A percentile compares a stretch with the other conserved stretches of the same genome.
Conservation (phyloP, 2,113 vertebrate genomes). For the Helogale parvula region DNA sequence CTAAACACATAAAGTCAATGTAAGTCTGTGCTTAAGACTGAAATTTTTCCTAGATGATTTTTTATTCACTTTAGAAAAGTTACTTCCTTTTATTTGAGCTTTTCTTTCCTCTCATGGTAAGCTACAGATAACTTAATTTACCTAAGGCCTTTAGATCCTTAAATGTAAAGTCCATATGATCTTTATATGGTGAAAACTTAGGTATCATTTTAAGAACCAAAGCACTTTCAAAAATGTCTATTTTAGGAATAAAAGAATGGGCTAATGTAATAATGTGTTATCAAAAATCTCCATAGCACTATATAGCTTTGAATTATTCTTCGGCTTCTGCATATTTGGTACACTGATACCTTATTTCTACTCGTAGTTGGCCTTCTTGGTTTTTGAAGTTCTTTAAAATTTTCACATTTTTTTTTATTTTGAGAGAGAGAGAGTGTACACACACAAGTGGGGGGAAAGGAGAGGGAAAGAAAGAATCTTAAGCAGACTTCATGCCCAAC, state of each 20-base stretch:
- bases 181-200: background rate
- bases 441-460: no score
- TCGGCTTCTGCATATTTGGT: background rate
- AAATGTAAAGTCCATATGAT: background rate
- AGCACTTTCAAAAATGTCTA: background rate
- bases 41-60: background rate
- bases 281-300: background rate
- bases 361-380: background rate
- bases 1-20: background rate
- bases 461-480: no score
- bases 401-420: background rate
- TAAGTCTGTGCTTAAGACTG: background rate
- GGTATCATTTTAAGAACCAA: background rate
- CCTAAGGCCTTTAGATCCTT: conserved; percentile 9
- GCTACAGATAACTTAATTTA: background rate
- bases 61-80: conserved; percentile 17
- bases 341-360: background rate
- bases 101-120: background rate
- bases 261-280: background rate
- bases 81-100: conserved; percentile 35
- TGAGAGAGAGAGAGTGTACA: no score
- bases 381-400: background rate
- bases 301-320: background rate
- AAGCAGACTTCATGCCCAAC: no score
- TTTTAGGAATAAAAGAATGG: background rate